A percentile compares a stretch with the other conserved stretches of the same genome.
Conservation (phyloP, 2,888 invertebrate genomes). For the Cyclophora punctaria region DNA sequence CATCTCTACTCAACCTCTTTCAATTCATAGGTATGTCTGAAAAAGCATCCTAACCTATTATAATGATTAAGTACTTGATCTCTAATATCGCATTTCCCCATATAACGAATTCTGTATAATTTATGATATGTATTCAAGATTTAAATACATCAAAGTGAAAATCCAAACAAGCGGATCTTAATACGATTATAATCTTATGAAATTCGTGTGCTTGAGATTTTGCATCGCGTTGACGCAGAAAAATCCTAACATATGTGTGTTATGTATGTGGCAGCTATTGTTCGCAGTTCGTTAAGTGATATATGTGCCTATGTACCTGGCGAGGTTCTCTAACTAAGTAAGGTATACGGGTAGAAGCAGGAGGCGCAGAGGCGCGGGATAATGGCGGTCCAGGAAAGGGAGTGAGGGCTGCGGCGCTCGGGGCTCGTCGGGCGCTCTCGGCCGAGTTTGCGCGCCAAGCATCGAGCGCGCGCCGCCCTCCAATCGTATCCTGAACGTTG, state of each 20-base stretch:
- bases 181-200: too few relatives aligned
- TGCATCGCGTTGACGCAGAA: conserved; percentile 4
- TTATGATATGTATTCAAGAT: too few relatives aligned
- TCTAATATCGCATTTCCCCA: too few relatives aligned
- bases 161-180: too few relatives aligned
- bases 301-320: conserved; percentile 3
- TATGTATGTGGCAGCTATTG: conserved; percentile 13
- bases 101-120: too few relatives aligned
- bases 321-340: conserved; percentile 3
- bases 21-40: too few relatives aligned
- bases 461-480: conserved; percentile 41
- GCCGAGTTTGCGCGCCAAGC: conserved; percentile 42
- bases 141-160: too few relatives aligned
- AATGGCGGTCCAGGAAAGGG: conserved; percentile 22
- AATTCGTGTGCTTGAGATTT: too few relatives aligned
- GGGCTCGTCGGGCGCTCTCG: conserved; percentile 41
- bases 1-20: too few relatives aligned
- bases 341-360: conserved; percentile 9
- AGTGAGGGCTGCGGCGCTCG: conserved; percentile 30
- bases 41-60: too few relatives aligned
- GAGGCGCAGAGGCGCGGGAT: conserved; percentile 18
- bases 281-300: conserved; percentile 16
- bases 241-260: conserved; percentile 16
- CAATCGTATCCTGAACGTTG: conserved; percentile 64
- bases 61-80: too few relatives aligned